These are phyloP conservation scores for Cordilura impudica DNA, from an alignment of 2,888 invertebrate genomes.

Conservation along the genomic window DNA sequence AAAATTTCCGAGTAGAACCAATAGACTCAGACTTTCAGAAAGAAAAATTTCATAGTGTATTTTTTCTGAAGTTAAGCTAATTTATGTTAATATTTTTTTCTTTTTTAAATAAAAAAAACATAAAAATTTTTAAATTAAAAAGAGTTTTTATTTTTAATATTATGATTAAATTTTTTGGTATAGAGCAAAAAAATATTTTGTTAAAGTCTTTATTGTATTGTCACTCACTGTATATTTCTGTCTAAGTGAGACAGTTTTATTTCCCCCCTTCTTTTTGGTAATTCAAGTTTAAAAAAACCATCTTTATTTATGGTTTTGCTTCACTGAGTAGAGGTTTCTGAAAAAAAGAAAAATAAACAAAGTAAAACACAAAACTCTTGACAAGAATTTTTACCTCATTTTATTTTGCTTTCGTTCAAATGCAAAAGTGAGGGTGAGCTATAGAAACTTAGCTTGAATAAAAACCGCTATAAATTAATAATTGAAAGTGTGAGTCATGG, in stretches of 20 bases:
- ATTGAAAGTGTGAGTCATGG: conserved; percentile 40
- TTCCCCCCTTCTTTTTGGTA: conserved; percentile 7
- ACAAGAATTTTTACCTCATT: neutral
- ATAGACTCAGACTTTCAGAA: too few relatives aligned
- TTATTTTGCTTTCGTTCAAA: neutral
- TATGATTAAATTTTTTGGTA: too few relatives aligned
- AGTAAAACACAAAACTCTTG: neutral
- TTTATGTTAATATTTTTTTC: too few relatives aligned
- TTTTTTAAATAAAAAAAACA: too few relatives aligned
- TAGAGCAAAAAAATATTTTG: too few relatives aligned
- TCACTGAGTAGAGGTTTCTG: conserved; percentile 38
- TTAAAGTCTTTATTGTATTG: too few relatives aligned
- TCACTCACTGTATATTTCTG: neutral
- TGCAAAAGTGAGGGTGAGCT: conserved; percentile 1
- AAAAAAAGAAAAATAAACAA: conserved; percentile 1
- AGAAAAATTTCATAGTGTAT: too few relatives aligned
- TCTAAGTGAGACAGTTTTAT: neutral
- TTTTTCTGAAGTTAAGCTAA: too few relatives aligned
- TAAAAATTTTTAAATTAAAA: too few relatives aligned
- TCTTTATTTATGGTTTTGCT: conserved; percentile 26
- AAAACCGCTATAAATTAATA: conserved; percentile 3
- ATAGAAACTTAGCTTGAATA: neutral
- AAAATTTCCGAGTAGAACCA: too few relatives aligned
- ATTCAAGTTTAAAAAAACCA: conserved; percentile 25
- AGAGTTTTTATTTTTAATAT: too few relatives aligned